These are phyloP conservation scores for Drosophila koepferae DNA, from an alignment of 2,888 invertebrate species.

Conservation along the genomic window DNA sequence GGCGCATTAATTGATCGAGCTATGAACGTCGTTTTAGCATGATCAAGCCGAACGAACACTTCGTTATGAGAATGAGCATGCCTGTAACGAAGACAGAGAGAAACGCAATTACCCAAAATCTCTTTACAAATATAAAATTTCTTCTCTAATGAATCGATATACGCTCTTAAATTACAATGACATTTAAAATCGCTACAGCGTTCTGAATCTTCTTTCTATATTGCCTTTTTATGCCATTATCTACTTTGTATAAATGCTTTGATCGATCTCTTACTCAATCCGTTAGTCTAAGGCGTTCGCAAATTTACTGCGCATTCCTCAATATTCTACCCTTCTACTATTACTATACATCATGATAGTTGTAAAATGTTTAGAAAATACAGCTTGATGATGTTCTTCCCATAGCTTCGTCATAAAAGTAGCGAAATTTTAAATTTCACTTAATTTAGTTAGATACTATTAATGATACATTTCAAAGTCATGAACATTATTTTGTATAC, in stretches of 20 bases:
- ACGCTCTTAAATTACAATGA: neutral
- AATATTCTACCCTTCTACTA: neutral
- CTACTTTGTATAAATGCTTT: neutral
- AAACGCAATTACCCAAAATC: neutral
- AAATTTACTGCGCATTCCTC: neutral
- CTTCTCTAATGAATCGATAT: neutral
- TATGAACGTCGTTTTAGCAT: too few relatives aligned
- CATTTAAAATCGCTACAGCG: too few relatives aligned
- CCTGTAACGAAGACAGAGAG: neutral
- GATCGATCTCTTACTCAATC: neutral
- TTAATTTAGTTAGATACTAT: conserved; percentile 15
- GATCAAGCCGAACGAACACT: too few relatives aligned
- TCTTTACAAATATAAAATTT: neutral
- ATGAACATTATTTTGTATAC: conserved; percentile 1
- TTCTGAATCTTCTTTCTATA: too few relatives aligned
- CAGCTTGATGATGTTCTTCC: neutral
- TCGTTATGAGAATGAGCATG: too few relatives aligned
- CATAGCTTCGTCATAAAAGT: neutral
- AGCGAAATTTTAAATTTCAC: neutral
- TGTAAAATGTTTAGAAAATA: neutral
- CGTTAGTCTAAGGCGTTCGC: neutral
- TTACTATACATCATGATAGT: neutral
- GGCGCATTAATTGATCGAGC: too few relatives aligned
- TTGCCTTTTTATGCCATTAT: neutral
- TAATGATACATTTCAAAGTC: neutral